Evolutionary conservation across 1,140 invertebrate genomes (phyloP), one percentile per base, ranked within the genome.

Genomic region (Drosophila funebris): DNA sequence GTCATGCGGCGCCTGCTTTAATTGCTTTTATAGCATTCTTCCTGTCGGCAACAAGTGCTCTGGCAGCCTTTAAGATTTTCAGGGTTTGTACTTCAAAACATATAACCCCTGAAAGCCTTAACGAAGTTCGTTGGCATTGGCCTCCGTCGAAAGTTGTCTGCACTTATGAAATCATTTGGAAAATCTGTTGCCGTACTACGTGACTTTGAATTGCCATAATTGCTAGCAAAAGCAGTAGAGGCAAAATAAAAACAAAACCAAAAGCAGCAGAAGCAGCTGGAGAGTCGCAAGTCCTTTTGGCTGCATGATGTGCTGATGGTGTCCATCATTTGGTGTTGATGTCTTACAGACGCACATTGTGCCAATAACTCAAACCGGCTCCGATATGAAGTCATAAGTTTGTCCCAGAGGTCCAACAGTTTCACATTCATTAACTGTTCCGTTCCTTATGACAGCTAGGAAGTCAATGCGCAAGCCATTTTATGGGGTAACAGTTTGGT

Each of bases 301-400:
- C 31, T 64, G 54, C 63, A 72, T 63, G 72, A 83, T 78, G 79
- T 83, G 80, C 60, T 64, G 62, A 83, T 83, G 76, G 67, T 63
- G 76, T 83, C 63, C 72, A 76, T 76, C 72, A 84, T 75, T 76
- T 73, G 76, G 80, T 83, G 80, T 76, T 84, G 76, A 84, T 84
- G 76, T 62, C 27, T 24, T 33, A 57, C 52, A 61, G 44, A 57
- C 76, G 71, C 67, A 76, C 73, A 69, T 41, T 50, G 54, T 43
- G 58, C 37, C 56, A 62, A 63, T 48, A 50, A 33, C 46, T 53
- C 37, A 53, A 60, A 46, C 27, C 18, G 20, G 56, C 13, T 33
- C 16, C 72, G 33, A 78, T 68, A 78, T 78, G 22, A 78, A 78
- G 66, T 63, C 75, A 62, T 72, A 75, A 78, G 52, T 83, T 78